Conservation (phyloP, 2,797 vertebrate species). For the Echeneis naucrates region DNA sequence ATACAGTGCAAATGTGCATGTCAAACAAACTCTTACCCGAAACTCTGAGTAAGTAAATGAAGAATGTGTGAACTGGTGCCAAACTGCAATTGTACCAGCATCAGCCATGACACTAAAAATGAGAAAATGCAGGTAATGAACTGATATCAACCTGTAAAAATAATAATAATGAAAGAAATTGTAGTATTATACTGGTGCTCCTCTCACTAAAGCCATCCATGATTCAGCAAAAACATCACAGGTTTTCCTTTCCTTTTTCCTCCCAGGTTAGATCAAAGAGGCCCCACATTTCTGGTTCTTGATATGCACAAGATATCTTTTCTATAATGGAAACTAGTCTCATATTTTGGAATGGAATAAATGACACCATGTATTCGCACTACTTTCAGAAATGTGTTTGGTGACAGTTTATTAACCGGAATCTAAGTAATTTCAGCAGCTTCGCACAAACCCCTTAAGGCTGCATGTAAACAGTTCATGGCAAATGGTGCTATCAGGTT, state of each 20-base stretch:
- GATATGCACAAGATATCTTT: not conserved
- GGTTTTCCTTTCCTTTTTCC: not conserved
- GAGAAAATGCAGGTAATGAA: not conserved
- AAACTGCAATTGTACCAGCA: not conserved
- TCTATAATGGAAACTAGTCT: not conserved
- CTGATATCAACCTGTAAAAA: no score
- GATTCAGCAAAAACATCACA: not conserved
- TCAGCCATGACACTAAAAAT: not conserved
- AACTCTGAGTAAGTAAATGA: not conserved
- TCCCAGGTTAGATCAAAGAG: not conserved
- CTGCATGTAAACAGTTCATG: not conserved
- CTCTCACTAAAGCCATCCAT: not conserved
- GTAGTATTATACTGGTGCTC: not conserved
- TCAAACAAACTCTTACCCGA: not conserved
- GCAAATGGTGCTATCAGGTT: constrained; percentile 16
- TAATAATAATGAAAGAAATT: no score
- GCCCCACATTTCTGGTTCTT: not conserved
- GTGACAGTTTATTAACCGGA: no score
- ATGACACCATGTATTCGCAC: no score
- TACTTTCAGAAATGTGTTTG: no score
- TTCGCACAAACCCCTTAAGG: constrained; percentile 2
- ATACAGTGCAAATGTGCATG: not conserved
- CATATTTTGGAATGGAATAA: not conserved
- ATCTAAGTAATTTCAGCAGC: no score
- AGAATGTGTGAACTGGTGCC: not conserved